Conservation (phyloP, 2,113 vertebrate species). For the Oryzias javanicus region DNA sequence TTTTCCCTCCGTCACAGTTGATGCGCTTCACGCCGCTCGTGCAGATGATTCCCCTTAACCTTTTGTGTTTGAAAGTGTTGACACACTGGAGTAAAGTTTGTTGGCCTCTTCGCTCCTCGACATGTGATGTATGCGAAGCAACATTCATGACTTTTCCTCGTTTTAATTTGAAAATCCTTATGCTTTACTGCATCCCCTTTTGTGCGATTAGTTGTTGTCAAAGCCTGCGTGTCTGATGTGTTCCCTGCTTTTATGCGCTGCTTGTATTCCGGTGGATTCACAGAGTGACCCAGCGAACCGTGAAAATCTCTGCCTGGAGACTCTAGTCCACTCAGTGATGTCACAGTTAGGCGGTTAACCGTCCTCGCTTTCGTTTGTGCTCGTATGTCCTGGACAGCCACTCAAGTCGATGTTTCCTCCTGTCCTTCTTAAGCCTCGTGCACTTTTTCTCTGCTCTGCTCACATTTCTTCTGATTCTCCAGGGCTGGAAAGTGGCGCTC, state of each 20-base stretch:
- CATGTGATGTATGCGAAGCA: too few species aligned
- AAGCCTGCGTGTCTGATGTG: not conserved
- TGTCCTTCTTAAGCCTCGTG: slow-evolving; percentile 26
- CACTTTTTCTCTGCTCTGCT: slow-evolving; percentile 7
- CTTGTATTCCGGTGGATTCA: too few species aligned
- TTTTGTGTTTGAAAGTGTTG: not conserved
- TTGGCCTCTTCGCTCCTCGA: too few species aligned
- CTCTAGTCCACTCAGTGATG: not conserved
- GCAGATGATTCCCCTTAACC: not conserved
- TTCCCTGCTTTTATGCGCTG: slow-evolving; percentile 5
- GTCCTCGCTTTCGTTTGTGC: slow-evolving; percentile 10
- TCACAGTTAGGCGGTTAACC: slow-evolving; percentile 15
- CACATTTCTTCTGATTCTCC: slow-evolving; percentile 27
- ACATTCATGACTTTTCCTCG: too few species aligned
- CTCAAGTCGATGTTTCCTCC: slow-evolving; percentile 52
- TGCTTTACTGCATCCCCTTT: too few species aligned
- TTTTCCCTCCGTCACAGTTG: slow-evolving; percentile 15
- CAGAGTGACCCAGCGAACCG: too few species aligned
- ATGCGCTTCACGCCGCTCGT: slow-evolving; percentile 12
- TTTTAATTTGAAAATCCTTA: too few species aligned
- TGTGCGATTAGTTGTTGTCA: too few species aligned
- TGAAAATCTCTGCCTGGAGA: not conserved
- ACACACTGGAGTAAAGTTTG: not conserved
- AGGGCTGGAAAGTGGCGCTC: slow-evolving; percentile 92
- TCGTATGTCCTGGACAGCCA: slow-evolving; percentile 25